Base-by-base conservation (phyloP, 2,113 vertebrate genomes). In the Chlorodrepanis virens region DNA sequence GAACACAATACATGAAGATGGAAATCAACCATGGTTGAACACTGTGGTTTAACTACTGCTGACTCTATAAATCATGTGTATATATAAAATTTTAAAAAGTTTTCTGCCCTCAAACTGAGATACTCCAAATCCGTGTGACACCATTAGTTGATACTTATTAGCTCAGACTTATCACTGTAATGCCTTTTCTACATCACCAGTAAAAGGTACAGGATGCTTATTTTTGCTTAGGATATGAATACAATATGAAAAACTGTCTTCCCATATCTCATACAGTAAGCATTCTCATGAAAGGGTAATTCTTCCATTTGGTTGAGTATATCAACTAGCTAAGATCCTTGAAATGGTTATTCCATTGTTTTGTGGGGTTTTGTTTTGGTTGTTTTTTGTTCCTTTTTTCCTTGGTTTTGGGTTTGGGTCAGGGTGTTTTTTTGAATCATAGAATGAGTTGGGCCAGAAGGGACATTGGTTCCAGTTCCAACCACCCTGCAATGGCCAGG, bases 351-450 rank as follows among this genome's bases (percentile, higher is more conserved):
- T 49, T 59, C 3, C 12, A 9, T 33, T 16, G 2, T 42, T 78
- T 64, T 44, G 3, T 7, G 31, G 2, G 2, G 0, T 52, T 89
- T 67, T 67, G 17, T 4, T 12, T 28, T 20, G 3, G 3, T 47
- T 42, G 8, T 0, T 18, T 54, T 64, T 35, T 23, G 2, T 15
- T 80, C 23, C 49, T 29, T 49, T 2, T 50, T 72, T 50, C 3
- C 28, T 65, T 65, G 13, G 2, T 6, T 56, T 56, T 35, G 22
- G 14, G 15, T 37, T 35, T 72, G 11, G 2, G 5, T 50, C 16
- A 35, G 7, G 6, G 1, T 45, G 12, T 6, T 42, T 19, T 45
- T 65, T 37, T 33, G 59, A 49, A 28, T 33, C 33, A 28, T 13
- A 20, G 27, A 42, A 50, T 50, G 44, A 0, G 0, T 33, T 81